Conservation (phyloP, 2,113 vertebrate species). For the Ptychochromis oligacanthus region DNA sequence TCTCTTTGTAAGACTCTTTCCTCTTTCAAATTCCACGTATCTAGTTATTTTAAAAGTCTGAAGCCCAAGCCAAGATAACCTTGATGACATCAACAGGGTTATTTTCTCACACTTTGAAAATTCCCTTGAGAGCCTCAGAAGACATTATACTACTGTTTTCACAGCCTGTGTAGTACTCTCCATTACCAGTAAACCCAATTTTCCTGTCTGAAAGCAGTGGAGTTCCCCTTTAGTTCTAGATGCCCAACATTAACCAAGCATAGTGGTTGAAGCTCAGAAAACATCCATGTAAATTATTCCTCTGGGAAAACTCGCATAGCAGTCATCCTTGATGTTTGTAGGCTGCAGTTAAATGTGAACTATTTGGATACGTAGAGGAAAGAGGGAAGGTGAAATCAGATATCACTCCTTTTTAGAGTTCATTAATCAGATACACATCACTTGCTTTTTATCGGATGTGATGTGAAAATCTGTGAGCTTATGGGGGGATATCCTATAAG, state of each 20-base stretch:
- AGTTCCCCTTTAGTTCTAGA: constrained; percentile 5
- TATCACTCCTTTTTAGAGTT: neutral
- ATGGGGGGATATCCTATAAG: neutral
- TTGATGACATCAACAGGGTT: neutral
- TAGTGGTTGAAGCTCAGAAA: neutral
- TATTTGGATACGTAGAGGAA: neutral
- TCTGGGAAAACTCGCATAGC: neutral
- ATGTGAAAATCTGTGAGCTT: neutral
- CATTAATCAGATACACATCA: neutral
- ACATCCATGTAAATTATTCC: neutral
- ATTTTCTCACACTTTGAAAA: neutral
- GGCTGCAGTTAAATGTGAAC: neutral
- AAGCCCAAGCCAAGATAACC: neutral
- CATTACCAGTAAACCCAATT: constrained; percentile 5
- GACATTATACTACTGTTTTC: neutral
- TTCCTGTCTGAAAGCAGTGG: neutral
- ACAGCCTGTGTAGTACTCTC: neutral
- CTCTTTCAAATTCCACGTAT: neutral
- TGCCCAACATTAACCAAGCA: neutral
- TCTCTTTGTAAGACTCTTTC: too few species aligned
- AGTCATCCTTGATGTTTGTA: neutral
- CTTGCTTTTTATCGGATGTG: neutral
- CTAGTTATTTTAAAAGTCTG: neutral
- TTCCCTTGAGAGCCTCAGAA: neutral
- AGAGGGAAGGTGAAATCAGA: neutral